These are phyloP conservation scores for Anisognathus igniventris DNA, from an alignment of 2,797 vertebrate species.

Conservation along the genomic window DNA sequence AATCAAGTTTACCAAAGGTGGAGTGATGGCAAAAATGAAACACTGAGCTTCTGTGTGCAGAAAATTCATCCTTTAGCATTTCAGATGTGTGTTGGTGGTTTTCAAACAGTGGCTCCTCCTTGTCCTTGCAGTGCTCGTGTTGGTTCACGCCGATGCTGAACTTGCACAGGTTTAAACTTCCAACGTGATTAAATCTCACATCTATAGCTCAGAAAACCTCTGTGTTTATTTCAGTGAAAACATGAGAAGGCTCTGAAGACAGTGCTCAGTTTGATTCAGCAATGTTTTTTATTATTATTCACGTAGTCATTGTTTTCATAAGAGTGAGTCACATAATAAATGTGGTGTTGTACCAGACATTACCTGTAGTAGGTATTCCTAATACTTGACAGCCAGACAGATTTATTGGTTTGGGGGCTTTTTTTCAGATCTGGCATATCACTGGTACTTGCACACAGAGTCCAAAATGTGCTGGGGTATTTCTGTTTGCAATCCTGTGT, in stretches of 20 bases:
- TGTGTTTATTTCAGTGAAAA: neutral
- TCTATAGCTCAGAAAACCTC: neutral
- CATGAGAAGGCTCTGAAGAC: neutral
- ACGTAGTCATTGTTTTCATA: neutral
- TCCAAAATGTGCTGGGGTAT: neutral
- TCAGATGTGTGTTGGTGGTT: neutral
- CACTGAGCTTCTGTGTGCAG: neutral
- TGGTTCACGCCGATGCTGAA: neutral
- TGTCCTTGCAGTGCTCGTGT: neutral
- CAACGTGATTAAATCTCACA: neutral
- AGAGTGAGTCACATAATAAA: neutral
- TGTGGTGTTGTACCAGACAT: neutral
- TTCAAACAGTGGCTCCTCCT: neutral
- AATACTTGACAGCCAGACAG: neutral
- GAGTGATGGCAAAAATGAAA: neutral
- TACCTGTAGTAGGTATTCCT: neutral
- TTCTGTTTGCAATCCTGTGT: neutral
- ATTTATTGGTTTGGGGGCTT: neutral
- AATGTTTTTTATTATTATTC: neutral
- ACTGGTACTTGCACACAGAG: neutral
- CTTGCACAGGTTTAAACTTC: neutral
- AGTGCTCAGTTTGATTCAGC: neutral
- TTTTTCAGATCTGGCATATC: neutral
- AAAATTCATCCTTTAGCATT: neutral
- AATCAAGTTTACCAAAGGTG: constrained; percentile 63